These are phyloP conservation scores for Pygmarrhopalites habei DNA, from an alignment of 1,140 invertebrate species.

Conservation along the genomic window DNA sequence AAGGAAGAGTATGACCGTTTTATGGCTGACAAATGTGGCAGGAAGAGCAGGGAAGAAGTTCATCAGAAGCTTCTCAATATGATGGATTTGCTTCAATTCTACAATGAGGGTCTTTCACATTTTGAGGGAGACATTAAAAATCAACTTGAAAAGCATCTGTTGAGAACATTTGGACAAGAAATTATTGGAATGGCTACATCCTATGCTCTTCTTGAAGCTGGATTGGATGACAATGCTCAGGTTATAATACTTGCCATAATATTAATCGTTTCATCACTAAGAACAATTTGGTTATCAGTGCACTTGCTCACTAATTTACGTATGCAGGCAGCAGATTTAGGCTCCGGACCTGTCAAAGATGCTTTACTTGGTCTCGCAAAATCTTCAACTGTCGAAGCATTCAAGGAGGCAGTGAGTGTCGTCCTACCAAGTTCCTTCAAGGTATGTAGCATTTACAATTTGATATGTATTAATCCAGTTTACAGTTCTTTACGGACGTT, in stretches of 20 bases:
- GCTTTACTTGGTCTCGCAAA: constrained; percentile 61
- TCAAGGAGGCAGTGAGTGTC: constrained; percentile 75
- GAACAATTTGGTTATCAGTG: too few relatives aligned
- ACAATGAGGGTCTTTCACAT: constrained; percentile 22
- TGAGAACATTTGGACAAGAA: constrained; percentile 30
- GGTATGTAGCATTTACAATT: too few relatives aligned
- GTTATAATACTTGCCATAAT: not conserved
- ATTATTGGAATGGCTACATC: constrained; percentile 14
- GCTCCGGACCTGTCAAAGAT: constrained; percentile 67
- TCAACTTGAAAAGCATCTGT: constrained; percentile 35
- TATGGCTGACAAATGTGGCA: constrained; percentile 31
- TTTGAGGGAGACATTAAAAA: constrained; percentile 32
- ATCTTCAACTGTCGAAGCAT: constrained; percentile 66
- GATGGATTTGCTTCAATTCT: constrained; percentile 23
- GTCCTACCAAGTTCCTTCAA: constrained; percentile 51
- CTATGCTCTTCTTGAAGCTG: constrained; percentile 28
- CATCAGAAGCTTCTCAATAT: constrained; percentile 25
- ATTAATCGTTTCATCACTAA: too few relatives aligned
- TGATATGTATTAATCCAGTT: too few relatives aligned
- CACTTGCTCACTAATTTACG: constrained; percentile 10
- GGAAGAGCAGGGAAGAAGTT: constrained; percentile 26
- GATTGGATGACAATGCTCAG: constrained; percentile 20
- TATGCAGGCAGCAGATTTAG: constrained; percentile 53
- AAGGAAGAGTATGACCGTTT: constrained; percentile 29
- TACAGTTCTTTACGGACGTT: too few relatives aligned